Evolutionary conservation across 1,140 invertebrate species (phyloP), one percentile per base, ranked within the genome.

Genomic region (Drosophila repleta): DNA sequence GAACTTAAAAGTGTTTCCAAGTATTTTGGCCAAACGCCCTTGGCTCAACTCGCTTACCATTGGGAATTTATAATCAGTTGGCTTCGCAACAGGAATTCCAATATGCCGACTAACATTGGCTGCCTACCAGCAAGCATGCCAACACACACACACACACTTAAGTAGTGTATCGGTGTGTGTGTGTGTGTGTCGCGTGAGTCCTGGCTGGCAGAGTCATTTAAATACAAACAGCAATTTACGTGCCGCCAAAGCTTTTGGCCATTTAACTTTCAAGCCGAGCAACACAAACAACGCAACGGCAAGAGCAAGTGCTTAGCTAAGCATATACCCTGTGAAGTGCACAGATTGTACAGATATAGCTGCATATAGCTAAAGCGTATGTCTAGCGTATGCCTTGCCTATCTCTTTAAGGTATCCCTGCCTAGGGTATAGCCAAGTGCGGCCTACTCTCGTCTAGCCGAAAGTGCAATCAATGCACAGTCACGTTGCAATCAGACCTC

Each of bases 191-290:
- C n/a, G n/a, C n/a, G n/a, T n/a, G n/a, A n/a, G n/a, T n/a, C n/a
- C 4, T 8, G 29, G 7, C 7, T 58, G 55, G n/a, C 45, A 58
- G 64, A 58, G 64, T 66, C 64, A 66, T 66, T 66, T 66, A 66
- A 66, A 66, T 66, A 66, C 64, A 66, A 66, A 66, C 45, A 58
- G 55, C 55, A 66, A 66, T 66, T 66, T 66, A 66, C 64, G 64
- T 66, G 64, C 29, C 63, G 17, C 32, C 43, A 48, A 57, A 58
- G 63, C 64, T 41, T 58, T 58, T 66, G 45, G 55, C 43, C 64
- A 53, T 63, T 63, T 63, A 41, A 63, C 60, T 52, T 51, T 39
- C 10, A 26, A 49, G 63, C 43, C 18, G 6, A 37, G 45, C 45
- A 41, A 58, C 7, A 26, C 13, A 43, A 41, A 15, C 52, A 37